A percentile compares a stretch with the other conserved stretches of the same genome.
These are phyloP conservation scores for Halesus radiatus DNA, from an alignment of 1,140 invertebrate species.

Conservation along the genomic window DNA sequence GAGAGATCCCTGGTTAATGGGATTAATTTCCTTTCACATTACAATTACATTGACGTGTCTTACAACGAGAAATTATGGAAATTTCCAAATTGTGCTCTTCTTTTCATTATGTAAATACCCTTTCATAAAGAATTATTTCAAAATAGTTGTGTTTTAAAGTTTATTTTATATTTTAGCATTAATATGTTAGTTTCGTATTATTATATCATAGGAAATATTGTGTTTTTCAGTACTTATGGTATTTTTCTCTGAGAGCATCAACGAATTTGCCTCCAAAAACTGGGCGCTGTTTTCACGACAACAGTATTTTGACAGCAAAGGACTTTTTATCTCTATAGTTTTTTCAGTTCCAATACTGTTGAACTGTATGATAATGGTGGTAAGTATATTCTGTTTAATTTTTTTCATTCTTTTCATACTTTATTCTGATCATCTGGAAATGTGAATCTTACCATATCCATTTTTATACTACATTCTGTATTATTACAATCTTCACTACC, in stretches of 20 bases:
- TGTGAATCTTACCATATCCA: no score
- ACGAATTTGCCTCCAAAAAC: constrained; percentile 86
- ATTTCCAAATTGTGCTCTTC: constrained; percentile 88
- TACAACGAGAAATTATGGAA: constrained; percentile 86
- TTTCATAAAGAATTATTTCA: not conserved
- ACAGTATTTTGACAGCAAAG: constrained; percentile 94
- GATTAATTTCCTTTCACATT: constrained; percentile 81
- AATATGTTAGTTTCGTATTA: no score
- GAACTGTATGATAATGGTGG: constrained; percentile 94
- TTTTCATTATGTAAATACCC: constrained; percentile 82
- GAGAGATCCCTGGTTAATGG: constrained; percentile 88
- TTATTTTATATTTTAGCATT: no score
- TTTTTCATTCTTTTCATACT: no score
- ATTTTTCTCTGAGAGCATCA: constrained; percentile 90
- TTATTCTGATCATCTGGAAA: no score
- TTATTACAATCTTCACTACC: no score
- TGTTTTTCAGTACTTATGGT: constrained; percentile 82
- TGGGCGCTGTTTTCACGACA: constrained; percentile 90
- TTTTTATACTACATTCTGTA: no score
- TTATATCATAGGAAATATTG: no score
- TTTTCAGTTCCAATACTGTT: constrained; percentile 91
- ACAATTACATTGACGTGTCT: constrained; percentile 83
- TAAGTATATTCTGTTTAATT: constrained; percentile 72
- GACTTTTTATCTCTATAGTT: constrained; percentile 92
- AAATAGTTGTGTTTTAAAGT: not conserved